Conservation (phyloP, 1,140 invertebrate genomes). For the Tenebrio molitor region DNA sequence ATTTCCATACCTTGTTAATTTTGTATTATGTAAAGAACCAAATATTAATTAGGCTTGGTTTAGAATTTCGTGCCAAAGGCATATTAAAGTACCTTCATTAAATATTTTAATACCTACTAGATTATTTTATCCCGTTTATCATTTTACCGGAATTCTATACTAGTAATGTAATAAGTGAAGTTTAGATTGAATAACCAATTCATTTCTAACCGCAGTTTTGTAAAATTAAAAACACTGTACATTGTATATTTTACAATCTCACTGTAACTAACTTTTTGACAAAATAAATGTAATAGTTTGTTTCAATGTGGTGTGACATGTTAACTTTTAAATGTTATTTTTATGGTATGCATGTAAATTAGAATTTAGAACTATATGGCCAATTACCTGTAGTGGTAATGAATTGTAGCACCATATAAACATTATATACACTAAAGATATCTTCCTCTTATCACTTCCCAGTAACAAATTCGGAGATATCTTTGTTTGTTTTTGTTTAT, state of each 20-base stretch:
- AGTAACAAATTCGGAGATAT: constrained; percentile 22
- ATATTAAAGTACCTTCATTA: constrained; percentile 47
- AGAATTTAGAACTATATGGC: constrained; percentile 44
- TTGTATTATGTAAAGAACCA: constrained; percentile 41
- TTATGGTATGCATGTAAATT: constrained; percentile 45
- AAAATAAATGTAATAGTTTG: constrained; percentile 44
- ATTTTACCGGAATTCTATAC: constrained; percentile 17
- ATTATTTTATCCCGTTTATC: constrained; percentile 8
- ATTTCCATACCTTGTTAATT: constrained; percentile 33
- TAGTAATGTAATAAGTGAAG: constrained; percentile 26
- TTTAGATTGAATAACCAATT: constrained; percentile 21
- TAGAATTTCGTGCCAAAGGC: constrained; percentile 48
- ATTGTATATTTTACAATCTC: constrained; percentile 46
- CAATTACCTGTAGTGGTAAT: constrained; percentile 42
- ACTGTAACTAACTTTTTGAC: constrained; percentile 45
- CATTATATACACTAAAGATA: constrained; percentile 38
- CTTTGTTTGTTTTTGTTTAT: constrained; percentile 38
- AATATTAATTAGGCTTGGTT: constrained; percentile 45
- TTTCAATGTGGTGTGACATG: constrained; percentile 45
- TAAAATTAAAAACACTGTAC: constrained; percentile 41
- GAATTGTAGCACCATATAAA: constrained; percentile 40
- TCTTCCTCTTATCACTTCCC: constrained; percentile 32
- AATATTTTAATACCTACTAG: constrained; percentile 33
- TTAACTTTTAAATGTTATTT: constrained; percentile 46
- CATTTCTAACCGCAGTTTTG: constrained; percentile 15